A percentile compares a stretch with the other conserved stretches of the same genome.
phyloP scores from a whole-genome alignment of 2,797 vertebrate genomes.

The Triplophysa yarkandensis region DNA sequence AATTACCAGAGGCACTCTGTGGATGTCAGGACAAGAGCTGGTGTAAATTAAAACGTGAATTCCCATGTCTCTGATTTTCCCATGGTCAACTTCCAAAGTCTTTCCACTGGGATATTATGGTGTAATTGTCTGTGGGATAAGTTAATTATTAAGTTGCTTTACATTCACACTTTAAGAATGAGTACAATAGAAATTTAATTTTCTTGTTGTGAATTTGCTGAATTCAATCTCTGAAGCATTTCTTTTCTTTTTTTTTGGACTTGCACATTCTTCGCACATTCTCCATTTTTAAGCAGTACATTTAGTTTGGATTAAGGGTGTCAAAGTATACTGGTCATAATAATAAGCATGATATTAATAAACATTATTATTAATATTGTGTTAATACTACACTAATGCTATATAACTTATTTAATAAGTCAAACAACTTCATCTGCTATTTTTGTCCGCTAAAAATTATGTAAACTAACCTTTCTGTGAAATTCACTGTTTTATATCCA shows the following conservation, averaged over 20 bases:
- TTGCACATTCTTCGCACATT: neutral
- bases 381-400: no score
- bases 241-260: conserved; percentile 25
- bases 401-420: no score
- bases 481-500: no score
- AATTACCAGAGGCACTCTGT: conserved; percentile 8
- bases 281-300: neutral
- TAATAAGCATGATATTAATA: no score
- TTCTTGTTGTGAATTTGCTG: conserved; percentile 22
- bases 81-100: conserved; percentile 41
- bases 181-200: neutral
- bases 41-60: conserved; percentile 44
- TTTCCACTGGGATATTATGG: conserved; percentile 26
- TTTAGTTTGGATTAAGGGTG: neutral
- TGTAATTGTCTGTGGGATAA: conserved; percentile 35
- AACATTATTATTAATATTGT: no score
- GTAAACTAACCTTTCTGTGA: no score
- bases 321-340: no score
- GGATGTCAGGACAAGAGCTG: conserved; percentile 38
- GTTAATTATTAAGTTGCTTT: conserved; percentile 23
- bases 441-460: no score
- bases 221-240: conserved; percentile 32
- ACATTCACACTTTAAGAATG: conserved; percentile 25
- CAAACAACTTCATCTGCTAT: no score
- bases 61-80: conserved; percentile 34